These are phyloP conservation scores for Armadillidium nasatum DNA, from an alignment of 1,140 invertebrate genomes.

Conservation along the genomic window DNA sequence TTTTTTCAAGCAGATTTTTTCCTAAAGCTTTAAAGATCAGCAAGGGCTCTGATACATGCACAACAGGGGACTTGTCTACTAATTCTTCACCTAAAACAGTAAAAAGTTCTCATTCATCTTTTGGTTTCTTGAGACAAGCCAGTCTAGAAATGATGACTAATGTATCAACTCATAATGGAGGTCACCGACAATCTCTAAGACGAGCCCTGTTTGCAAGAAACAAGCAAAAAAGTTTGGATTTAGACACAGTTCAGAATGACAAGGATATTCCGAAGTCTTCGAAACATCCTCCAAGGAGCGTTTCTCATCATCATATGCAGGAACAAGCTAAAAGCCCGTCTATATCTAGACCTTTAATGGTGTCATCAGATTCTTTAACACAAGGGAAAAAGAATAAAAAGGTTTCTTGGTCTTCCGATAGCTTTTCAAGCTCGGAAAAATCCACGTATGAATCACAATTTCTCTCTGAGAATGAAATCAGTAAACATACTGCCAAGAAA, in stretches of 20 bases:
- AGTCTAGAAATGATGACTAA: not conserved
- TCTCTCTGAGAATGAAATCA: not conserved
- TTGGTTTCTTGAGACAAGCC: not conserved
- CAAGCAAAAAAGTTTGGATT: slow-evolving; percentile 39
- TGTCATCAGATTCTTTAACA: slow-evolving; percentile 28
- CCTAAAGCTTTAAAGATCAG: not conserved
- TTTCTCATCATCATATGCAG: slow-evolving; percentile 33
- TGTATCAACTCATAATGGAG: not conserved
- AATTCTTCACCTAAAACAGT: not conserved
- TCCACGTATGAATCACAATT: slow-evolving; percentile 29
- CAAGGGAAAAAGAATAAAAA: slow-evolving; percentile 34
- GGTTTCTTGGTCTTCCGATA: slow-evolving; percentile 41
- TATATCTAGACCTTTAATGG: slow-evolving; percentile 26
- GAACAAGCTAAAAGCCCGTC: slow-evolving; percentile 32
- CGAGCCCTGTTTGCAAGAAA: slow-evolving; percentile 37
- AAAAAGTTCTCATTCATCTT: not conserved
- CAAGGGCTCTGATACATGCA: not conserved
- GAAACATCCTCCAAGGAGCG: slow-evolving; percentile 30
- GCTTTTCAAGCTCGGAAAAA: slow-evolving; percentile 31
- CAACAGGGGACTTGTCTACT: not conserved
- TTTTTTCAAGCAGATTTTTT: not conserved
- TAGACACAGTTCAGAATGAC: slow-evolving; percentile 30
- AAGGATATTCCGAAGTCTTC: not conserved
- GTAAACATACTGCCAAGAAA: not conserved
- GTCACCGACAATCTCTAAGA: slow-evolving; percentile 30